Conservation (phyloP, 2,797 vertebrate genomes). For the Poliocrania exsul region DNA sequence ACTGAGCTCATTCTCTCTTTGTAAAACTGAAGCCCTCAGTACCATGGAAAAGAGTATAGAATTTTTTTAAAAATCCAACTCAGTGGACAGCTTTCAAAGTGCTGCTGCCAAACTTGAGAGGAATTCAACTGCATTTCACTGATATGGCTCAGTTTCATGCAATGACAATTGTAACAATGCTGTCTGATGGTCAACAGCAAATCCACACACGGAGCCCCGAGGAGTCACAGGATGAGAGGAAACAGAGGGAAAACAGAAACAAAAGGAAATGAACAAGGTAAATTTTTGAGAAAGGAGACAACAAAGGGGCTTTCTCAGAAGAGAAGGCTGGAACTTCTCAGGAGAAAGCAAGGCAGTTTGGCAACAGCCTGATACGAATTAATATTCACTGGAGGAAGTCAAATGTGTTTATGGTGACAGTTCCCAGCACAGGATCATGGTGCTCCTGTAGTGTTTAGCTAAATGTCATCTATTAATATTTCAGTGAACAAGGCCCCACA, state of each 20-base stretch:
- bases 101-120: neutral
- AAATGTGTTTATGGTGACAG: neutral
- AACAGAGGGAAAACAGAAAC: neutral
- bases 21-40: neutral
- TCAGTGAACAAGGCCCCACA: slow-evolving; percentile 27
- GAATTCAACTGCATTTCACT: neutral
- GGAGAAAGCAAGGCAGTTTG: neutral
- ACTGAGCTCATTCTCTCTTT: neutral
- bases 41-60: neutral
- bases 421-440: neutral
- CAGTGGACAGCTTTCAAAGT: neutral
- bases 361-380: neutral
- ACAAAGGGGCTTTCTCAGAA: neutral
- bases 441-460: slow-evolving; percentile 10
- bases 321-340: neutral
- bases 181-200: neutral
- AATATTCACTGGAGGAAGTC: neutral
- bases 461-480: slow-evolving; percentile 52
- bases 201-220: neutral
- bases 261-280: neutral
- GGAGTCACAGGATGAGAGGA: neutral
- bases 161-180: neutral
- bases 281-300: neutral
- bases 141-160: neutral
- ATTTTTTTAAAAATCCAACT: neutral